Evolutionary conservation across 2,888 invertebrate genomes (phyloP), one percentile per base, ranked within the genome.

Genomic region (Notocelia uddmanniana): DNA sequence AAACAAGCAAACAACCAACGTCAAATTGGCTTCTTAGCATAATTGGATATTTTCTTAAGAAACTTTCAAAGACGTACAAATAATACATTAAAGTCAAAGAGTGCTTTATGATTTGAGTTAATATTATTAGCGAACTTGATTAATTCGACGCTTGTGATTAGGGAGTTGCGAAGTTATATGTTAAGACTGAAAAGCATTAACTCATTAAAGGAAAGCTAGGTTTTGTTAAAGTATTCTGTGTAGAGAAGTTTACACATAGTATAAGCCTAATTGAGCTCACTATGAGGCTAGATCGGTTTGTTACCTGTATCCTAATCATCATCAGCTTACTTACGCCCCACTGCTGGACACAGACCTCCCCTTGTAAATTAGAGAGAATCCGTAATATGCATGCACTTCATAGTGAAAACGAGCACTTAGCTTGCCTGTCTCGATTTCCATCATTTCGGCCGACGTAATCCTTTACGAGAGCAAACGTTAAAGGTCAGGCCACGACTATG

Each of bases 11-110:
- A 45, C 45, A n/a, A 45, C 15, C 78, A 84, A 88, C 79, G 77
- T 83, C 80, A 82, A 89, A 89, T 85, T 85, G 85, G 81, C 85
- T 87, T 78, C 81, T 87, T 82, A 84, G 78, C 85, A 87, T 88
- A 88, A 91, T 88, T 89, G 86, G 83, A 83, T 79, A 82, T 83
- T 86, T 83, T 83, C 82, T 83, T 79, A 76, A 73, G 67, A 79
- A 87, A 83, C 77, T 82, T 87, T 83, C 81, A 45, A 41, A 79
- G 80, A 86, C 80, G 83, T 81, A 68, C 66, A 63, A 59, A 68
- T 52, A 72, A 70, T 67, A 26, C 63, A 58, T 52, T 69, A 34
- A 21, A 60, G 41, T n/a, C 55, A 55, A 26, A 55, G 55, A 19
- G 3, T 58, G 37, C 37, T 34, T 37, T 58, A 34, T 58, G 58